Base-by-base conservation (phyloP, 2,797 vertebrate genomes). In the Neoniphon sammara region DNA sequence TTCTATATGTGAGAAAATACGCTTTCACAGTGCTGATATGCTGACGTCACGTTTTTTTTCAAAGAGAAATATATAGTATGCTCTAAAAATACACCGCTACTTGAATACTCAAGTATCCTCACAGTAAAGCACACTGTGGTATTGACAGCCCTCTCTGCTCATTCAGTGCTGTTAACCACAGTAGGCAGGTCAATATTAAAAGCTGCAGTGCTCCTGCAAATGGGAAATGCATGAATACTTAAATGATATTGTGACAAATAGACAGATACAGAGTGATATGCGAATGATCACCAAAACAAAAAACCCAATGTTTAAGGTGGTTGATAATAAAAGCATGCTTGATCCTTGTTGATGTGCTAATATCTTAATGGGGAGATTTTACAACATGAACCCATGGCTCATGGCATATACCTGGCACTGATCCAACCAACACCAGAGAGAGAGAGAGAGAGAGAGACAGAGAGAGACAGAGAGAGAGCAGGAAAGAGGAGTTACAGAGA, bases 301-400 rank as follows among this genome's bases (percentile, higher is more conserved):
- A 60, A 12, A 74, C n/a, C n/a, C n/a, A n/a, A 72, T 31, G 55
- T 36, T 56, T 31, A 54, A 76, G 81, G 66, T 74, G 54, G 55
- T 34, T 67, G 57, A 81, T 80, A 78, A 87, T 60, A 72, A 67
- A 57, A 77, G 54, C 3, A 8, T 30, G 23, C 17, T 74, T 58
- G 9, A 50, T 84, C 39, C 52, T 62, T 2, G 7, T 23, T 72
- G 70, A 81, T 70, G 70, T 80, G 65, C 75, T 84, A 81, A 79
- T 84, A 77, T 75, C 70, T 74, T 80, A 83, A 84, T 76, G 54
- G 20, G 31, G 15, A 67, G 39, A 73, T 82, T 66, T 80, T 72
- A 80, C 66, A 67, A 78, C 20, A 49, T 61, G 65, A 66, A 68
- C 78, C 69, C 66, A 36, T 66, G 67, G 58, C 68, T 83, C 25